A percentile compares a stretch with the other conserved stretches of the same genome.
These are phyloP conservation scores for Bos taurus DNA, from an alignment of 2,113 vertebrate species.

Conservation along the genomic window ARS-UCD2.0 NC_037347.1:69458001-69458500, in stretches of 20 bases:
- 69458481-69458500: not conserved
- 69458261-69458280: not conserved
- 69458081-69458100: not conserved
- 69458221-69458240: not conserved
- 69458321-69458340: not conserved
- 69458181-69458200: fast-evolving
- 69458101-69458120: not conserved
- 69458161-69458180: not conserved
- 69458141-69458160: not conserved
- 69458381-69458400: too few species aligned
- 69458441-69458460: not conserved
- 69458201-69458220: not conserved
- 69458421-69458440: not conserved
- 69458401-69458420: not conserved
- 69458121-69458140: not conserved
- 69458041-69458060: not conserved
- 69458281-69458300: not conserved
- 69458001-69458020: not conserved
- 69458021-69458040: not conserved
- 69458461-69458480: not conserved
- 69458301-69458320: not conserved
- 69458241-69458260: too few species aligned
- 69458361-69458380: not conserved
- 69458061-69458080: not conserved
- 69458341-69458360: not conserved